Base-by-base conservation (phyloP, 2,113 vertebrate genomes). In the Amphiprion percula region DNA sequence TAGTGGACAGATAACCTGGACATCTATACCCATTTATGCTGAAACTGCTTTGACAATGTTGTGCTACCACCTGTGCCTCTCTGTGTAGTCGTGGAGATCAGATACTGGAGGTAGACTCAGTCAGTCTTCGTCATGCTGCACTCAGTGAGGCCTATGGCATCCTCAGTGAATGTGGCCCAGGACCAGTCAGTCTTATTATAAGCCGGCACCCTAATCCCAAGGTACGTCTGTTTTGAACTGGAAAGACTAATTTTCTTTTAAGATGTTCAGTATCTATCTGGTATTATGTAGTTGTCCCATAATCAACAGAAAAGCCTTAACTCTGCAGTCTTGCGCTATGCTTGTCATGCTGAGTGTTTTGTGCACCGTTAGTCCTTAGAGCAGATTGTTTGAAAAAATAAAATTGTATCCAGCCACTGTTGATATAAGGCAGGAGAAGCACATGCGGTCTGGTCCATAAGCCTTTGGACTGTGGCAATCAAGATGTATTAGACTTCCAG, bases 121-220 rank as follows among this genome's bases (percentile, higher is more conserved):
- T 97, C 66, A 99, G 96, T 12, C 95, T 99, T 46, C 96, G 97
- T 5, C 97, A 98, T 0, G 97, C 96, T 0, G 97, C 97, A 0
- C 87, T 99, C 66, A 97, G 97, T 1, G 97, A 99, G 91, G 98
- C 97, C 12, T 97, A 99, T 0, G 95, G 97, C 69, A 96, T 99
- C 87, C 92, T 99, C 78, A 99, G 97, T 7, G 97, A 99, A 69
- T 99, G 97, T 58, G 97, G 97, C 19, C 97, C 98, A 0, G 98
- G 98, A 66, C 97, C 96, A 0, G 96, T 99, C 28, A 97, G 97
- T 86, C 96, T 99, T 2, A 98, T 99, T 77, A 96, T 99, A 41
- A 97, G 97, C 82, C 93, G 98, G 24, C 98, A 99, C 88, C 98
- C 98, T 10, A 97, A 99, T 76, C 96, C 98, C 33, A 99, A 98